These are phyloP conservation scores for Ashinkailepas kermadecensis DNA, from an alignment of 2,888 invertebrate species.

Conservation along the genomic window DNA sequence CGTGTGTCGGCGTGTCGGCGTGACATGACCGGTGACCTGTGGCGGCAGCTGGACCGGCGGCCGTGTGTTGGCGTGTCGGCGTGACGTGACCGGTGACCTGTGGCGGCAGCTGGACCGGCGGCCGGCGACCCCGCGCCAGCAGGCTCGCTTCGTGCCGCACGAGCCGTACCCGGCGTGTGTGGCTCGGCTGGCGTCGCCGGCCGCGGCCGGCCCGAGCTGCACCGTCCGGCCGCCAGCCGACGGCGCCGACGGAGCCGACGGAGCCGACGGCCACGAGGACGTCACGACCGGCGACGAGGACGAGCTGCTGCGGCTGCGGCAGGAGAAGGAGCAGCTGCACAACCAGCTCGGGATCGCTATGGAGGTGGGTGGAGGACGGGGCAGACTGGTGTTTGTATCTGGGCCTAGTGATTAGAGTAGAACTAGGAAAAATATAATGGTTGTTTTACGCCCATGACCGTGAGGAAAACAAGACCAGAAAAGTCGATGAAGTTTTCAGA, in stretches of 20 bases:
- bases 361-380: background rate
- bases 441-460: no score
- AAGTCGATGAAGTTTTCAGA: no score
- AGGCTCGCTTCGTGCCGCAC: slow-evolving; percentile 77
- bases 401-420: no score
- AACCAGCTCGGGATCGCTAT: background rate
- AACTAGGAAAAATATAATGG: no score
- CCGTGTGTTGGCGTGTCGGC: background rate
- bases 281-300: no score
- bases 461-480: no score
- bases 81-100: background rate
- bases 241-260: background rate
- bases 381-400: no score
- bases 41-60: background rate
- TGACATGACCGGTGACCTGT: background rate
- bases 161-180: slow-evolving; percentile 68
- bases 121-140: slow-evolving; percentile 36
- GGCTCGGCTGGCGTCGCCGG: background rate
- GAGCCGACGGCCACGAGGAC: background rate
- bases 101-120: background rate
- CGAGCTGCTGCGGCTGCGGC: background rate
- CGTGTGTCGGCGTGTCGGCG: background rate
- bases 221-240: background rate
- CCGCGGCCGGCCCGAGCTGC: background rate
- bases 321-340: background rate